Evolutionary conservation across 2,113 vertebrate genomes (phyloP).

Genomic region (Zootoca vivipara): DNA sequence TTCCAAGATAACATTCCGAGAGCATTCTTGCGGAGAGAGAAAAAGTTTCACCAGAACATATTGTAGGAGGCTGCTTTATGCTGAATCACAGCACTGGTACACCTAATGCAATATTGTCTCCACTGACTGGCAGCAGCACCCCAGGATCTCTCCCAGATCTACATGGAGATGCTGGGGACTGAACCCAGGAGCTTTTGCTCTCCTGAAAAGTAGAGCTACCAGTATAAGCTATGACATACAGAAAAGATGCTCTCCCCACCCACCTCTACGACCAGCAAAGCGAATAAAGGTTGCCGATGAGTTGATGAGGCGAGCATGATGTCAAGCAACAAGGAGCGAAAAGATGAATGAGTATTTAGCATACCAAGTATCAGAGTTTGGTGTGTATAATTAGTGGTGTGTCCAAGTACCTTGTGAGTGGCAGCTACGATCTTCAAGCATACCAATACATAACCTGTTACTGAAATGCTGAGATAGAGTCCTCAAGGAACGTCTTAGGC

Average conservation of each 20-base stretch:
- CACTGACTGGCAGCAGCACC: no score
- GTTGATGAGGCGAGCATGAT: background rate
- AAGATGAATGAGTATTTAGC: background rate
- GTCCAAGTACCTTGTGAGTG: conserved; percentile 15
- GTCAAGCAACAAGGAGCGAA: conserved; percentile 17
- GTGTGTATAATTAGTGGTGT: conserved; percentile 20
- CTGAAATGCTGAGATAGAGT: background rate
- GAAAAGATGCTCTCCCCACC: background rate
- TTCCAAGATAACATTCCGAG: background rate
- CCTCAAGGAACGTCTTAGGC: background rate
- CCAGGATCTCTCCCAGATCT: no score
- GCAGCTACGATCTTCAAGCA: conserved; percentile 1
- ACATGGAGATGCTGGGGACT: no score
- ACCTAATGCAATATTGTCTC: no score
- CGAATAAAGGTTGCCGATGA: background rate
- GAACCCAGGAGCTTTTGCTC: no score
- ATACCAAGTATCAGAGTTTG: background rate
- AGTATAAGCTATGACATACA: background rate
- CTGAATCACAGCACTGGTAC: no score
- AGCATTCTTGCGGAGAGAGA: background rate
- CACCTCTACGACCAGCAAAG: background rate
- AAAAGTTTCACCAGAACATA: background rate
- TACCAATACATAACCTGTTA: background rate
- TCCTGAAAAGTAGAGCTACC: no score
- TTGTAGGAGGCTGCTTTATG: no score